A percentile compares a stretch with the other conserved stretches of the same genome.
These are phyloP conservation scores for Eupithecia tripunctaria DNA, from an alignment of 2,888 invertebrate genomes.

Conservation along the genomic window DNA sequence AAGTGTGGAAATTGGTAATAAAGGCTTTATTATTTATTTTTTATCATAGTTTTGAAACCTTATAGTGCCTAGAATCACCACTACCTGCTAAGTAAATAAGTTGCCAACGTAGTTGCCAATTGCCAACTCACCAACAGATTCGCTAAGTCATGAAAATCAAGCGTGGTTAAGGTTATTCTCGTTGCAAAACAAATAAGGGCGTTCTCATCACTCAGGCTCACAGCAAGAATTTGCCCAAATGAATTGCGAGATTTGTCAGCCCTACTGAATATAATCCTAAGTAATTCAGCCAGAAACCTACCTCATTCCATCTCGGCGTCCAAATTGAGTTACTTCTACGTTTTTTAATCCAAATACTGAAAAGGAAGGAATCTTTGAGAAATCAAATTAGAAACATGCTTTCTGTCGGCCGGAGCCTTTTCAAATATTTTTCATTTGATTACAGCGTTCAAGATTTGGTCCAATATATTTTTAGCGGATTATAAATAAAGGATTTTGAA, in stretches of 20 bases:
- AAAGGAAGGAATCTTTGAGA: constrained; percentile 45
- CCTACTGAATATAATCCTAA: not conserved
- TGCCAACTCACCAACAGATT: not conserved
- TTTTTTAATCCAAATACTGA: constrained; percentile 44
- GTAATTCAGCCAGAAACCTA: constrained; percentile 27
- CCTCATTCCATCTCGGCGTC: constrained; percentile 46
- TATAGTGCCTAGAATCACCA: not conserved
- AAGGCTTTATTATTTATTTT: too few species aligned
- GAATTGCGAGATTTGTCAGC: constrained; percentile 21
- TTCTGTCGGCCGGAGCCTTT: constrained; percentile 14
- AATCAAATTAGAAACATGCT: constrained; percentile 46
- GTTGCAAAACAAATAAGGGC: not conserved
- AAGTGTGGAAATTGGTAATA: too few species aligned
- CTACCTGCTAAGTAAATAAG: not conserved
- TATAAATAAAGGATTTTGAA: constrained; percentile 19
- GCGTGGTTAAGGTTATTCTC: not conserved
- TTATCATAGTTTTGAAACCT: not conserved
- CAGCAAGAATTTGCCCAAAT: not conserved
- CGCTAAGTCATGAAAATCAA: not conserved
- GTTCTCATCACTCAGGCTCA: not conserved
- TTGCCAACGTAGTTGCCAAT: too few species aligned
- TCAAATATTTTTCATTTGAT: constrained; percentile 39
- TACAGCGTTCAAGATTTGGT: constrained; percentile 26
- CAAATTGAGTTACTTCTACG: constrained; percentile 48
- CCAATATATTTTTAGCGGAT: not conserved